These are phyloP conservation scores for Cephus spinipes DNA, from an alignment of 2,888 invertebrate genomes.

Conservation along the genomic window DNA sequence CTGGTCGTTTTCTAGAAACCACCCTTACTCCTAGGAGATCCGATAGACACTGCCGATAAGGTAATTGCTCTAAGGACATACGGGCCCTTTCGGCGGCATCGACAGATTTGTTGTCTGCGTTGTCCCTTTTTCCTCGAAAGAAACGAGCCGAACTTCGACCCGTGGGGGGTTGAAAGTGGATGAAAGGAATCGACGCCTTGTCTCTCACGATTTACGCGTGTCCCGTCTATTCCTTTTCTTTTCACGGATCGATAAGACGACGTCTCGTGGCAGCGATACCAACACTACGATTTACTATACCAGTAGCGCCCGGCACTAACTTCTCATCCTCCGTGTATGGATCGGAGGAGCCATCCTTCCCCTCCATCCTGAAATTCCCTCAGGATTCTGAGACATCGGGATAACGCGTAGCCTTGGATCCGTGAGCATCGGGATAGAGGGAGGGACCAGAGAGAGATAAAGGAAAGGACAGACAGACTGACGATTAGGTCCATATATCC, in stretches of 20 bases:
- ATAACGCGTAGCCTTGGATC: background rate
- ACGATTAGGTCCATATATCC: background rate
- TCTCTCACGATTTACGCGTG: background rate
- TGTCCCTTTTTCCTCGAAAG: background rate
- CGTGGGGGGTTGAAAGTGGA: background rate
- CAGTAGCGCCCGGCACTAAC: background rate
- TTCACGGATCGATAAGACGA: background rate
- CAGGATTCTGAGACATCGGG: background rate
- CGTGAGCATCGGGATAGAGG: background rate
- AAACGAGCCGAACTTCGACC: background rate
- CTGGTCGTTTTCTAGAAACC: background rate
- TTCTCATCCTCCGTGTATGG: background rate
- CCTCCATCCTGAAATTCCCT: background rate
- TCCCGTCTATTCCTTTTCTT: background rate
- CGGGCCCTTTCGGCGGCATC: background rate
- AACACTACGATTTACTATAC: background rate
- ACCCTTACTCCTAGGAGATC: background rate
- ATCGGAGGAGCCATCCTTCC: background rate
- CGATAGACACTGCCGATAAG: background rate
- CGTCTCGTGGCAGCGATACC: background rate
- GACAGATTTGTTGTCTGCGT: background rate
- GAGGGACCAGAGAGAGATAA: constrained; percentile 7
- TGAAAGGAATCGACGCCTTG: background rate
- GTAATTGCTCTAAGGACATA: constrained; percentile 6
- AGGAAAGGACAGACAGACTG: constrained; percentile 11